phyloP scores from a whole-genome alignment of 1,140 invertebrate species.

The Cardiocondyla obscurior region DNA sequence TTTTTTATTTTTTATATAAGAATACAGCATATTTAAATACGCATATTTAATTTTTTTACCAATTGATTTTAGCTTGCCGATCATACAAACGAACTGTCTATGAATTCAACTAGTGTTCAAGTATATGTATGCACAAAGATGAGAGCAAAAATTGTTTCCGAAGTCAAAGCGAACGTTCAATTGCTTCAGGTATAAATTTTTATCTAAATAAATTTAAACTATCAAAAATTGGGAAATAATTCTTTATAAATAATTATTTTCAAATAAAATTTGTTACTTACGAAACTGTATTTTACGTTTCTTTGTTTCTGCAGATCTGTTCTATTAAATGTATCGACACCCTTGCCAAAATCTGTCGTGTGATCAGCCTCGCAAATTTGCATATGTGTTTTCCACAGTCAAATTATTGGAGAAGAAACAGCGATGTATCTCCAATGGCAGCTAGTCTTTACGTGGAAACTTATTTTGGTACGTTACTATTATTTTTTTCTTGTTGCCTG shows the following conservation, averaged over 20 bases:
- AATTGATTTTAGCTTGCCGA: conserved; percentile 84
- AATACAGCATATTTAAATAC: neutral
- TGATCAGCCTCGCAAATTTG: conserved; percentile 89
- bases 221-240: neutral
- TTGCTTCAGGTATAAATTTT: conserved; percentile 87
- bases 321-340: conserved; percentile 87
- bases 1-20: neutral
- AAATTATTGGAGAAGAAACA: conserved; percentile 86
- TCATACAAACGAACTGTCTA: conserved; percentile 84
- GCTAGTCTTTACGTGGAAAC: conserved; percentile 85
- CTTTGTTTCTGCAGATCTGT: conserved; percentile 34
- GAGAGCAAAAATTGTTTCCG: conserved; percentile 90
- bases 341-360: conserved; percentile 88
- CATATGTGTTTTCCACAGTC: conserved; percentile 90
- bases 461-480: conserved; percentile 85
- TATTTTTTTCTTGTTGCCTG: neutral
- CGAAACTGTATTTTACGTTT: neutral
- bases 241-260: neutral
- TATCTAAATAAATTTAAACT: neutral
- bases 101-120: conserved; percentile 82
- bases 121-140: conserved; percentile 89
- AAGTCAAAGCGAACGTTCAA: conserved; percentile 89
- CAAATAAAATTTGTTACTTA: neutral
- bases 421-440: conserved; percentile 76
- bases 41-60: too few species aligned